These are phyloP conservation scores for Ia io DNA, from an alignment of 2,113 vertebrate genomes.

Conservation along the genomic window DNA sequence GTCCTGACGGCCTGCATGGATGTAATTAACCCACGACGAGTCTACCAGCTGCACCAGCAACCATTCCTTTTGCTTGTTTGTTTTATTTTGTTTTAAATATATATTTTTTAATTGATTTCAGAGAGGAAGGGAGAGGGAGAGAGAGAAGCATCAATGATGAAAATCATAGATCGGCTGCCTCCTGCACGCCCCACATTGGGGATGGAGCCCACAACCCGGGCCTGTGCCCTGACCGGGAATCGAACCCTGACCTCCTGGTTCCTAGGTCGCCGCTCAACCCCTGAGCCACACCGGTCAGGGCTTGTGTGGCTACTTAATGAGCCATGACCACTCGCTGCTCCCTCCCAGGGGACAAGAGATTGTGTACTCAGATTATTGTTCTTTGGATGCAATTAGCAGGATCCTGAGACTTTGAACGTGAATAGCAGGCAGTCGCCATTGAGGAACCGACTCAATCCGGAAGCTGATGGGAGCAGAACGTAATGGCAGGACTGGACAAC, in stretches of 20 bases:
- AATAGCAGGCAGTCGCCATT: conserved; percentile 16
- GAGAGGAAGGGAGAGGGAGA: no score
- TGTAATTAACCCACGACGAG: neutral
- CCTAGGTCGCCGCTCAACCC: no score
- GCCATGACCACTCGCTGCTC: neutral
- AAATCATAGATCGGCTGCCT: no score
- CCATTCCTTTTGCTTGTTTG: neutral
- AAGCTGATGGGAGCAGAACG: neutral
- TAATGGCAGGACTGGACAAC: neutral
- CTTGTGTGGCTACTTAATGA: neutral
- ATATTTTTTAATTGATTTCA: no score
- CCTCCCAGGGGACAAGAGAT: neutral
- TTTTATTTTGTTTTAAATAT: no score
- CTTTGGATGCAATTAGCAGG: neutral
- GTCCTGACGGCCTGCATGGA: neutral
- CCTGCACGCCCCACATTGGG: no score
- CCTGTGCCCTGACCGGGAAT: no score
- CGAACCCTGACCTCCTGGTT: no score
- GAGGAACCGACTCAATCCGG: conserved; percentile 39
- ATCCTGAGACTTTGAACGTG: conserved; percentile 41
- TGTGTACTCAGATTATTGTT: neutral
- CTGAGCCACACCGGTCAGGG: no score
- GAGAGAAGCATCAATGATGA: neutral
- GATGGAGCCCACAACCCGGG: no score
- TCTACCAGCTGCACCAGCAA: neutral